phyloP scores from a whole-genome alignment of 2,113 vertebrate species.

The Otolemur garnettii region DNA sequence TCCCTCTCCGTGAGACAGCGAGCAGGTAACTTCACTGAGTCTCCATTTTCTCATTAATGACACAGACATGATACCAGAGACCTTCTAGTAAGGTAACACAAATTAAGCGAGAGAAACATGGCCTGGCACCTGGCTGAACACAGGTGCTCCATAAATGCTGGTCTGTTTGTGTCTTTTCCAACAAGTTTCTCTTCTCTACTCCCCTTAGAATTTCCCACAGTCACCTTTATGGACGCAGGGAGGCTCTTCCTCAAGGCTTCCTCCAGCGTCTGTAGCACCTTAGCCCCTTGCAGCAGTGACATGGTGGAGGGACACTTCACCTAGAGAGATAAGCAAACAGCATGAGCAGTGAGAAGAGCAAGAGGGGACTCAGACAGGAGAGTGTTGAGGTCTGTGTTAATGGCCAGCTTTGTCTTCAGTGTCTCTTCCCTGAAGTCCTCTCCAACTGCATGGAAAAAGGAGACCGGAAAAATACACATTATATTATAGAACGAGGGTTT shows the following conservation, averaged over 20 bases:
- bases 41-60: background rate
- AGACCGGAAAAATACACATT: background rate
- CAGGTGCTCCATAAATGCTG: background rate
- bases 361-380: background rate
- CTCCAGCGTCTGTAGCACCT: slow-evolving; percentile 74
- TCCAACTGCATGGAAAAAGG: background rate
- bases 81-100: background rate
- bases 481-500: background rate
- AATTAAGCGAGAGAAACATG: background rate
- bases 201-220: background rate
- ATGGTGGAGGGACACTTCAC: background rate
- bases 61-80: no score
- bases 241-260: slow-evolving; percentile 64
- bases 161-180: background rate
- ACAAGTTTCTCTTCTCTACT: background rate
- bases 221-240: slow-evolving; percentile 78
- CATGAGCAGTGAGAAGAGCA: background rate
- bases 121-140: background rate
- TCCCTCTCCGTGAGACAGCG: background rate
- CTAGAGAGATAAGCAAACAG: background rate
- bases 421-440: background rate
- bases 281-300: slow-evolving; percentile 41
- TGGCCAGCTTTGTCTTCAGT: background rate
- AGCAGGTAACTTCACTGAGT: no score
- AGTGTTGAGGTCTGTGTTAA: rapidly evolving